Evolutionary conservation across 1,140 invertebrate genomes (phyloP).

Genomic region (Proctacanthus coquilletti): DNA sequence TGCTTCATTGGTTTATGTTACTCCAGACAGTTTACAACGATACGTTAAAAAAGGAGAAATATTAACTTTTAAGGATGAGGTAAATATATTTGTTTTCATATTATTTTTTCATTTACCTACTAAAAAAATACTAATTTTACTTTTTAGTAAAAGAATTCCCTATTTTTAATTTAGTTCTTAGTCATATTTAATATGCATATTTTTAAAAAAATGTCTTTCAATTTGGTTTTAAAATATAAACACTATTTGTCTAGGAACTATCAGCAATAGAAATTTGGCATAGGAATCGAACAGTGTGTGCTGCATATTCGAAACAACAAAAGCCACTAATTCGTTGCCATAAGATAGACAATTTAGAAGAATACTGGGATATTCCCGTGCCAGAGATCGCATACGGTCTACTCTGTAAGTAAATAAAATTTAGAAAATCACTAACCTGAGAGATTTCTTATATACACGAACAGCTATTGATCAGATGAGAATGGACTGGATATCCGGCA

Average conservation of each 20-base stretch:
- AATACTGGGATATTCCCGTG: conserved; percentile 37
- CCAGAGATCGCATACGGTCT: conserved; percentile 26
- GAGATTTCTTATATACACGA: conserved; percentile 2
- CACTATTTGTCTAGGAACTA: conserved; percentile 10
- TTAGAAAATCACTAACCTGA: conserved; percentile 4
- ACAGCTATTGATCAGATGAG: conserved; percentile 52
- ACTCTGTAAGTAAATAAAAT: conserved; percentile 18
- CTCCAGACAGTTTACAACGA: conserved; percentile 14
- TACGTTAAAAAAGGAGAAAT: neutral
- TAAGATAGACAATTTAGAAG: conserved; percentile 39
- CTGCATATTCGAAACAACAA: conserved; percentile 48
- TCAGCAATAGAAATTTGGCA: conserved; percentile 29
- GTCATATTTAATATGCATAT: too few relatives aligned
- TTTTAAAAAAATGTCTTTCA: too few relatives aligned
- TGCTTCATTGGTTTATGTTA: conserved; percentile 16
- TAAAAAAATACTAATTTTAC: conserved; percentile 9
- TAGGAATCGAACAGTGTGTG: conserved; percentile 49
- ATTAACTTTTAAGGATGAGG: conserved; percentile 3
- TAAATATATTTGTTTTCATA: conserved; percentile 34
- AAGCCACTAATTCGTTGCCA: conserved; percentile 41
- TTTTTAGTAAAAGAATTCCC: conserved; percentile 2
- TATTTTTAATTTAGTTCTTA: conserved; percentile 1
- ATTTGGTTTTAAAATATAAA: conserved; percentile 7
- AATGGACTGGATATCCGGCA: conserved; percentile 71
- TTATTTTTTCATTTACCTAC: conserved; percentile 21